Evolutionary conservation across 2,888 invertebrate species (phyloP).

Genomic region (Operophtera brumata): DNA sequence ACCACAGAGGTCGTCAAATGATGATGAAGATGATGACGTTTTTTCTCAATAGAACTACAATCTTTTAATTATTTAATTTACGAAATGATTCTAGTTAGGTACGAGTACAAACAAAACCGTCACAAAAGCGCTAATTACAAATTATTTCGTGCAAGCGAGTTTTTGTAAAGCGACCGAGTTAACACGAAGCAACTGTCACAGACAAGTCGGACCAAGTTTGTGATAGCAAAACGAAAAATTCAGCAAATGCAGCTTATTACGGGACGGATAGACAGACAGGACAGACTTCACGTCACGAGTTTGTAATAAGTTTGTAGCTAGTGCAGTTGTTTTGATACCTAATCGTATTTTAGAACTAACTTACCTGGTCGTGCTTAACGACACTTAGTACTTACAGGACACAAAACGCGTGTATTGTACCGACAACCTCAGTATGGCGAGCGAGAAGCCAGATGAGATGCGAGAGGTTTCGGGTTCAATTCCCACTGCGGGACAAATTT

Average conservation of each 20-base stretch:
- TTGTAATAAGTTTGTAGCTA: slow-evolving; percentile 32
- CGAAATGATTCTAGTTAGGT: slow-evolving; percentile 8
- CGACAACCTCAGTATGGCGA: no score
- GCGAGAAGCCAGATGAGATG: no score
- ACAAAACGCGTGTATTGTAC: no score
- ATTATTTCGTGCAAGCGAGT: slow-evolving; percentile 24
- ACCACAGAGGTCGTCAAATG: no score
- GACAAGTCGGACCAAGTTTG: slow-evolving; percentile 29
- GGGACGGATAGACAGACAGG: slow-evolving; percentile 38
- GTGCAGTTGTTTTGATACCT: slow-evolving; percentile 3
- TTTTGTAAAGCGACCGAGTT: slow-evolving; percentile 22
- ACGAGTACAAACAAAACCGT: slow-evolving; percentile 5
- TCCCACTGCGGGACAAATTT: no score
- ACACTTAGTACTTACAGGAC: no score
- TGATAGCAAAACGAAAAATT: slow-evolving; percentile 23
- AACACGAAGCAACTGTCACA: slow-evolving; percentile 25
- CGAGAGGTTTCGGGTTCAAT: no score
- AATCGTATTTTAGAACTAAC: neutral
- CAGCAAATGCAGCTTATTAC: slow-evolving; percentile 30
- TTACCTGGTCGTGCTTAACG: no score
- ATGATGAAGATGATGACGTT: no score
- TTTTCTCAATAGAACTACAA: no score
- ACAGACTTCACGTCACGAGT: slow-evolving; percentile 46
- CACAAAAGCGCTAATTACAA: slow-evolving; percentile 28
- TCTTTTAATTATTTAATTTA: neutral